Conservation (phyloP, 1,140 invertebrate genomes). For the Drosophila neocordata region DNA sequence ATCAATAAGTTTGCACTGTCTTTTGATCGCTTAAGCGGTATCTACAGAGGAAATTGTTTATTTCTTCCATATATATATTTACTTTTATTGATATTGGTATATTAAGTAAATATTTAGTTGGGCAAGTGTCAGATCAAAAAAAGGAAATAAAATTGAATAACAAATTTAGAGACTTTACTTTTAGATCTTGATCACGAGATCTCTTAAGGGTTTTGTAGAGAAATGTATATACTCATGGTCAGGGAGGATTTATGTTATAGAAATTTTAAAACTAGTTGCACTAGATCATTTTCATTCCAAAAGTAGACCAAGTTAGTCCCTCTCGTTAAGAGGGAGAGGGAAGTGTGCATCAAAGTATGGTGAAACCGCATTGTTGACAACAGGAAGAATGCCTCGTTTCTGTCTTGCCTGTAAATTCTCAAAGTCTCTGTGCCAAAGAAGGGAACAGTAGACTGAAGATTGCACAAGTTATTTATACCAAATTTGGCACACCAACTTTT, state of each 20-base stretch:
- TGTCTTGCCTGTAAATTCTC: neutral
- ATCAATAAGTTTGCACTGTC: slow-evolving; percentile 75
- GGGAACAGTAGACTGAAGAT: neutral
- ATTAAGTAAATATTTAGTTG: slow-evolving; percentile 56
- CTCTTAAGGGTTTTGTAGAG: no score
- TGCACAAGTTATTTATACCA: neutral
- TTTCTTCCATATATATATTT: slow-evolving; percentile 3
- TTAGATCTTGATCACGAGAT: no score
- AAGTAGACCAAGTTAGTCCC: no score
- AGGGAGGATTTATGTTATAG: no score
- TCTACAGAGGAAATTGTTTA: slow-evolving; percentile 66
- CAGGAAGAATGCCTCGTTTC: neutral
- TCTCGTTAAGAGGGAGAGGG: no score
- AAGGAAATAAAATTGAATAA: neutral
- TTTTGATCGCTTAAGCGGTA: slow-evolving; percentile 47
- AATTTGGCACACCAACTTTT: neutral
- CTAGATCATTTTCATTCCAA: no score
- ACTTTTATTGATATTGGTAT: slow-evolving; percentile 27
- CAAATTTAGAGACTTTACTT: no score
- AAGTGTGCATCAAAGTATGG: neutral
- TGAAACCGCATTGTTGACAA: neutral
- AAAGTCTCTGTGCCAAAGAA: neutral
- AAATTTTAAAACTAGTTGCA: no score
- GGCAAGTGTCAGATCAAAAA: slow-evolving; percentile 30
- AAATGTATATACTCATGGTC: no score